A percentile compares a stretch with the other conserved stretches of the same genome.
These are phyloP conservation scores for Micrasema minimum DNA, from an alignment of 1,140 invertebrate genomes.

Conservation along the genomic window DNA sequence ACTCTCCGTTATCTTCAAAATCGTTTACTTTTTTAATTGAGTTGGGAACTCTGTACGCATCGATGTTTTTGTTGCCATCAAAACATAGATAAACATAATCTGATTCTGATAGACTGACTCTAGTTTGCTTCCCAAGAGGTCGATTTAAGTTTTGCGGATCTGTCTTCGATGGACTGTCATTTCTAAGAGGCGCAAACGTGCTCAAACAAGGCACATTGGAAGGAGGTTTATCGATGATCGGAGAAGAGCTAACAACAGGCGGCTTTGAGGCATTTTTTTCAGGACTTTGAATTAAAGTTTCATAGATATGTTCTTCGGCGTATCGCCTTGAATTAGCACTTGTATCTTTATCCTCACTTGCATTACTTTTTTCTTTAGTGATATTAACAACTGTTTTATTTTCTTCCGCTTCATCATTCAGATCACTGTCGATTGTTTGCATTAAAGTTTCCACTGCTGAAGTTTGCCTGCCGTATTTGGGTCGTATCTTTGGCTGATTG, in stretches of 20 bases:
- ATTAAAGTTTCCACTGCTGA: slow-evolving; percentile 55
- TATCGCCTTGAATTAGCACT: slow-evolving; percentile 53
- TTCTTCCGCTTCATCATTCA: not conserved
- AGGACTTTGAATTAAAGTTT: slow-evolving; percentile 59
- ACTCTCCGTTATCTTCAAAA: slow-evolving; percentile 59
- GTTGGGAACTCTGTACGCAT: slow-evolving; percentile 46
- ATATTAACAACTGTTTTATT: not conserved
- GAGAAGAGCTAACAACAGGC: not conserved
- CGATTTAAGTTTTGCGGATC: not conserved
- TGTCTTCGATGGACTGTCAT: not conserved
- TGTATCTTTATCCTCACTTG: slow-evolving; percentile 1
- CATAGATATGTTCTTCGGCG: slow-evolving; percentile 69
- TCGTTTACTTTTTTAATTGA: slow-evolving; percentile 34
- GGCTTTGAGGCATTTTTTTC: slow-evolving; percentile 32
- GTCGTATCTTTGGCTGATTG: slow-evolving; percentile 59
- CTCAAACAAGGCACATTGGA: slow-evolving; percentile 27
- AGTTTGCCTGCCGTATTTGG: slow-evolving; percentile 63
- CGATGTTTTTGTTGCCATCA: slow-evolving; percentile 58
- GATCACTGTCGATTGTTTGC: slow-evolving; percentile 50
- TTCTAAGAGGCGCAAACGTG: slow-evolving; percentile 36
- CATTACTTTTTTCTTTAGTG: not conserved
- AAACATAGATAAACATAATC: slow-evolving; percentile 66
- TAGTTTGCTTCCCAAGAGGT: slow-evolving; percentile 38
- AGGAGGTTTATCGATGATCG: not conserved
- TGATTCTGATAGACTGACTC: slow-evolving; percentile 56